Evolutionary conservation across 2,113 vertebrate genomes (phyloP).

Genomic region (Formicarius rufipectus): DNA sequence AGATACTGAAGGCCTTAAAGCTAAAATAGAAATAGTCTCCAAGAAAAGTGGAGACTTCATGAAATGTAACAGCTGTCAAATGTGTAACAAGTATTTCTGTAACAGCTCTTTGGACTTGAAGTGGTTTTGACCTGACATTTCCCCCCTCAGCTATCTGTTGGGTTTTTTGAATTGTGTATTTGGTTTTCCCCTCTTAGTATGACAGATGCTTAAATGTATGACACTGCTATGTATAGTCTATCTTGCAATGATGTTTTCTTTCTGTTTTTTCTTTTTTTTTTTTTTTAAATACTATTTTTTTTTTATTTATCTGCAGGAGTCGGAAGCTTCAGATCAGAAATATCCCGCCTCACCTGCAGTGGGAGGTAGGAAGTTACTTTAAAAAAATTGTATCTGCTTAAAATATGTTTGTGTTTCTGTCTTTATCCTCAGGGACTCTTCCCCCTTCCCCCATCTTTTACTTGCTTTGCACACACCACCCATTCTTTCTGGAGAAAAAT

Average conservation of each 20-base stretch:
- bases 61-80: constrained; percentile 43
- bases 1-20: background rate
- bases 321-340: constrained; percentile 95
- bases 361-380: constrained; percentile 85
- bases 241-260: constrained; percentile 26
- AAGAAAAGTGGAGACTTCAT: constrained; percentile 2
- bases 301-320: constrained; percentile 79
- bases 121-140: constrained; percentile 33
- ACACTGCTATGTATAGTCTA: background rate
- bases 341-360: constrained; percentile 94
- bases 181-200: background rate
- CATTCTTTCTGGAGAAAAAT: constrained; percentile 59
- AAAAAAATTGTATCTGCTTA: constrained; percentile 9
- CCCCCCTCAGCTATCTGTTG: background rate
- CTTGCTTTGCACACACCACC: constrained; percentile 37
- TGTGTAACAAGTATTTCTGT: constrained; percentile 21
- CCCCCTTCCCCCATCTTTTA: constrained; percentile 54
- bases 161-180: background rate
- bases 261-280: background rate
- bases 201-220: constrained; percentile 3
- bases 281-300: background rate
- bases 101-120: constrained; percentile 25
- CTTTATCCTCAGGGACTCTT: constrained; percentile 6
- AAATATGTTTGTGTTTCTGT: constrained; percentile 47
- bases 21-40: constrained; percentile 9